phyloP scores from a whole-genome alignment of 2,113 vertebrate genomes.

The Oceanites oceanicus region DNA sequence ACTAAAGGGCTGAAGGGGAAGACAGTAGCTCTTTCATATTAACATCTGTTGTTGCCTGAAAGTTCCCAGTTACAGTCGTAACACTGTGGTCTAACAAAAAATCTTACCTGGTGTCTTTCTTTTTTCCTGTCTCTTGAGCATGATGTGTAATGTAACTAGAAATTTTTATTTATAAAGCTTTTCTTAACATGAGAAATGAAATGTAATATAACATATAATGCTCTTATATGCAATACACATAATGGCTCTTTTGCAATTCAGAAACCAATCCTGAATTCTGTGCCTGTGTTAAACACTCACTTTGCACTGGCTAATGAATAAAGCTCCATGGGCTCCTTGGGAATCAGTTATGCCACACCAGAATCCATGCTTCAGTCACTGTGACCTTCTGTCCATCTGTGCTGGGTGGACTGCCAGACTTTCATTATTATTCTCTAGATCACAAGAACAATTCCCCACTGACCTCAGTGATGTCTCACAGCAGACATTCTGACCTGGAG shows the following conservation, averaged over 20 bases:
- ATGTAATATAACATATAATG: too few relatives aligned
- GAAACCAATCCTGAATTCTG: neutral
- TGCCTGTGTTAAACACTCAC: neutral
- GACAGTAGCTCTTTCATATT: neutral
- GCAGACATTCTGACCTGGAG: neutral
- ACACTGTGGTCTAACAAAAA: neutral
- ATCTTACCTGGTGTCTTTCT: neutral
- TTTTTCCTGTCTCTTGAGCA: neutral
- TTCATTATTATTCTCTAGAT: neutral
- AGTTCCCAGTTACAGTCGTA: neutral
- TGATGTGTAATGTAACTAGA: neutral
- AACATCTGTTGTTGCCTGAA: neutral
- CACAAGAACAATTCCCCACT: neutral
- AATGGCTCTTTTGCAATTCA: neutral
- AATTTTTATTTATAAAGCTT: neutral
- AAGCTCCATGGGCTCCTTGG: neutral
- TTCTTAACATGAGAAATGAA: neutral
- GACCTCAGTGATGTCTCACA: neutral
- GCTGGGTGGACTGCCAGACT: neutral
- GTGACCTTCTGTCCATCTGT: neutral
- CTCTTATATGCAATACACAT: too few relatives aligned
- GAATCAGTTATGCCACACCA: neutral
- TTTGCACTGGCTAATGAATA: neutral
- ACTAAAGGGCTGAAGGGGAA: neutral
- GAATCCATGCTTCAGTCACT: neutral